Evolutionary conservation across 2,797 vertebrate genomes (phyloP), one percentile per base, ranked within the genome.

Genomic region (Clamator glandarius): DNA sequence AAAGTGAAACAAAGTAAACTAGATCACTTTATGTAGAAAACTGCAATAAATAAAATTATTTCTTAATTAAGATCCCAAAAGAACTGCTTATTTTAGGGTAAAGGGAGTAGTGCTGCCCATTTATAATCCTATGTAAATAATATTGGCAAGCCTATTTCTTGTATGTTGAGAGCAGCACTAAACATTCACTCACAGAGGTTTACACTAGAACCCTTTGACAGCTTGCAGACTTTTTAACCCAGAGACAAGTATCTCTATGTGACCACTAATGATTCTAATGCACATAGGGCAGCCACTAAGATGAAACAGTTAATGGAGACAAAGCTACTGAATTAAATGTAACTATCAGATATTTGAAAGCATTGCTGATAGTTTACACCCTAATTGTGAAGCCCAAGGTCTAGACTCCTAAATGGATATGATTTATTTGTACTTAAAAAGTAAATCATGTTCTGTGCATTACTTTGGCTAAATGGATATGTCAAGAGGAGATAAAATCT

Each of bases 191-290:
- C 86, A 41, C 75, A 85, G 64, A 89, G 69, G 69, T 84, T 96
- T 89, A 90, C 35, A 33, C 46, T 91, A 93, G 96, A 93, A 61
- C 63, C 55, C 72, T 93, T 89, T 90, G 93, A 92, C 91, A 94
- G 80, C 75, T 91, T 90, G 72, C 85, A 92, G 91, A 73, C 83
- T 35, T 95, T 94, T 95, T 91, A 95, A 96, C 84, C 63, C 36
- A 72, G 39, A 85, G 84, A 82, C 90, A 68, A 91, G 64, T 73
- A 82, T 83, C 80, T 94, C 57, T 82, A 31, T 72, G 66, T 90
- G 84, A 79, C 91, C 92, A 57, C 93, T 93, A 94, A 96, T 85
- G 66, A 86, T 91, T 84, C 72, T 72, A 72, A 62, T 51, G 72
- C 57, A 67, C 69, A 63, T 83, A 80, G 88, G 90, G 46, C 50